phyloP scores from a whole-genome alignment of 2,888 invertebrate species.

The Pristionchus japonicus region DNA sequence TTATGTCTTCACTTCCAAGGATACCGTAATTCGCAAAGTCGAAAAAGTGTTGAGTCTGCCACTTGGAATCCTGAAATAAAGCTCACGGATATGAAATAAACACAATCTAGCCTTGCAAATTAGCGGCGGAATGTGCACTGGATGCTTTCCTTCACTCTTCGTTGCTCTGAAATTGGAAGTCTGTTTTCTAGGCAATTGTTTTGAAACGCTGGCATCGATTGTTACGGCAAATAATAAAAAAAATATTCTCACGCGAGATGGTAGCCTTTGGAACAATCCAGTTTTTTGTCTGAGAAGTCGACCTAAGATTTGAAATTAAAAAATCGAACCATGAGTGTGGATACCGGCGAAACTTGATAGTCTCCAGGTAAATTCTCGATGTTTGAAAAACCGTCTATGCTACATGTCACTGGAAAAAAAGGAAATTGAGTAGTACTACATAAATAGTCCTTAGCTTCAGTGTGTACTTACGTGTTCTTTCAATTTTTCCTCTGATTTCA shows the following conservation, averaged over 20 bases:
- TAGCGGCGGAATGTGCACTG: neutral
- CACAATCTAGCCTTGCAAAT: neutral
- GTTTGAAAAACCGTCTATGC: no score
- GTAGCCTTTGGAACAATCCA: neutral
- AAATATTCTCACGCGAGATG: neutral
- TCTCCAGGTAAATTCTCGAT: no score
- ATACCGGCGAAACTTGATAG: no score
- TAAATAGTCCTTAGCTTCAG: no score
- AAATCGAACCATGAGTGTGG: no score
- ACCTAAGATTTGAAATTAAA: no score
- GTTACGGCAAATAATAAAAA: neutral
- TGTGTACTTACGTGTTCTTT: no score
- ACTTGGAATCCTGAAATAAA: neutral
- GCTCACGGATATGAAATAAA: neutral
- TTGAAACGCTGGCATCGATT: no score
- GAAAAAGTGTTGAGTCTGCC: neutral
- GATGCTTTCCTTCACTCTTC: neutral
- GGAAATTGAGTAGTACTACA: no score
- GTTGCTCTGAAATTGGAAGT: neutral
- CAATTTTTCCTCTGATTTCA: no score
- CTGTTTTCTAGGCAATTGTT: no score
- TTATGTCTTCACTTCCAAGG: neutral
- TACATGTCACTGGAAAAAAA: no score
- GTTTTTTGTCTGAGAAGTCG: neutral
- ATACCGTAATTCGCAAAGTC: neutral